These are phyloP conservation scores for Callipepla squamata DNA, from an alignment of 2,113 vertebrate genomes.

Conservation along the genomic window DNA sequence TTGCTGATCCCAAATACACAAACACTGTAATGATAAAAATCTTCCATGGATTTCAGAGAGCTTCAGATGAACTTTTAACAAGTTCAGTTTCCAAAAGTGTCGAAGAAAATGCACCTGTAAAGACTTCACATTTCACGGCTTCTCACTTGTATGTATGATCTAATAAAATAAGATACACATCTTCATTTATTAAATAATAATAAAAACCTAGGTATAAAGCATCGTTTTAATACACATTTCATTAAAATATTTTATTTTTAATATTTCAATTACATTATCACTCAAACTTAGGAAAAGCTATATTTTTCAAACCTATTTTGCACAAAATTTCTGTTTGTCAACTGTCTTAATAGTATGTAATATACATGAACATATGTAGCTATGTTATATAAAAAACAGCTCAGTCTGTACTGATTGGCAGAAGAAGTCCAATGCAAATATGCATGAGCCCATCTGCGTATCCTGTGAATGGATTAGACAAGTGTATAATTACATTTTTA, in stretches of 20 bases:
- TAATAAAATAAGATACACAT: neutral
- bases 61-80: neutral
- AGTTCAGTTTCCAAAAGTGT: fast-evolving
- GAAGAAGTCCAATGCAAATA: neutral
- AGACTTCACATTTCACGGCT: neutral
- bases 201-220: neutral
- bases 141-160: neutral
- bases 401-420: neutral
- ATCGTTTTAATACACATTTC: neutral
- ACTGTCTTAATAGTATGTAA: neutral
- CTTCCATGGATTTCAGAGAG: neutral
- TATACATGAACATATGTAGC: neutral
- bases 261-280: neutral
- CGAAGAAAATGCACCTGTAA: fast-evolving
- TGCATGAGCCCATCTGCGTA: neutral
- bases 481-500: neutral
- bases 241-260: fast-evolving
- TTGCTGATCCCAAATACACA: neutral
- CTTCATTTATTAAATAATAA: neutral
- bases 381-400: neutral
- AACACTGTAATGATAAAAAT: neutral
- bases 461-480: neutral
- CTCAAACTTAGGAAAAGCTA: neutral
- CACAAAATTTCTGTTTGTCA: neutral
- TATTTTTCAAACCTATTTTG: neutral